Conservation (phyloP, 2,113 vertebrate genomes). For the Poeciliopsis occidentalis region DNA sequence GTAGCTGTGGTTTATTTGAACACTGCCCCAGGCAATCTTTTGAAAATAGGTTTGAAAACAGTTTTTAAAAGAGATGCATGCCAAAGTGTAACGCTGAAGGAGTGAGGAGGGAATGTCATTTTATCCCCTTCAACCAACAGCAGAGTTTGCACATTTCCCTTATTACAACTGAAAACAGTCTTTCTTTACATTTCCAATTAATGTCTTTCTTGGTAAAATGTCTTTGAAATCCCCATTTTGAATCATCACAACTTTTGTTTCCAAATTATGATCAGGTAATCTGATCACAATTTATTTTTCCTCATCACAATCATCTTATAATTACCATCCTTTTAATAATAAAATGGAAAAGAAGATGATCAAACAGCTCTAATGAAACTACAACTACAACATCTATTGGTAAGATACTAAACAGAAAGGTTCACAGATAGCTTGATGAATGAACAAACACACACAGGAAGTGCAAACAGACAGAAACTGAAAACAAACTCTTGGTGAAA, state of each 20-base stretch:
- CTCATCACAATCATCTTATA: slow-evolving; percentile 16
- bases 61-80: slow-evolving; percentile 30
- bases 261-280: slow-evolving; percentile 38
- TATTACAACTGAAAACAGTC: too few relatives aligned
- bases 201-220: slow-evolving; percentile 14
- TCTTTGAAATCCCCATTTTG: slow-evolving; percentile 26
- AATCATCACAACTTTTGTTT: slow-evolving; percentile 32
- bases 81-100: slow-evolving; percentile 1
- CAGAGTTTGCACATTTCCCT: background rate
- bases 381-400: too few relatives aligned
- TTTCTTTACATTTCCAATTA: background rate
- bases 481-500: slow-evolving; percentile 47
- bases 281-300: slow-evolving; percentile 30
- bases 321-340: slow-evolving; percentile 24
- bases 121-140: slow-evolving; percentile 1
- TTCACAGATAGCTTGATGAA: background rate
- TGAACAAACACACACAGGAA: slow-evolving; percentile 3
- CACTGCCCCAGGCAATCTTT: slow-evolving; percentile 17
- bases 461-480: slow-evolving; percentile 13
- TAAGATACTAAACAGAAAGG: too few relatives aligned
- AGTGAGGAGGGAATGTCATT: slow-evolving; percentile 1
- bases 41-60: slow-evolving; percentile 9
- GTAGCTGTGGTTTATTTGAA: slow-evolving; percentile 32
- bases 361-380: slow-evolving; percentile 36
- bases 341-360: slow-evolving; percentile 3